Evolutionary conservation across 92 coral and sea anemone genomes (phyloP).

Genomic region (Phymanthus crucifer): DNA sequence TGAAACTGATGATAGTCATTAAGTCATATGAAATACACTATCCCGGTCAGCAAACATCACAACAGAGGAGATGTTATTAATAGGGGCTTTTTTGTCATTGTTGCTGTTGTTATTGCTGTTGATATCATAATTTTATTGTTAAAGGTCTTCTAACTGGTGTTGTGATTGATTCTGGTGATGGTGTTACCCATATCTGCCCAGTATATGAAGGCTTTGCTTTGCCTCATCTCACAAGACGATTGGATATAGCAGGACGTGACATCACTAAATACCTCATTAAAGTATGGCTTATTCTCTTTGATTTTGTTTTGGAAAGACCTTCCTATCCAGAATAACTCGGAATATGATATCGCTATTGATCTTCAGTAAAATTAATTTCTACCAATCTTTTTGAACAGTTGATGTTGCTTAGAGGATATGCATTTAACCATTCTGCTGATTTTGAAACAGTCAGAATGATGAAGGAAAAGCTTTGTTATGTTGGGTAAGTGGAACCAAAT

Average conservation of each 20-base stretch:
- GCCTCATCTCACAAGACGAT: slow-evolving; percentile 92
- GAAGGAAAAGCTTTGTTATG: slow-evolving; percentile 98
- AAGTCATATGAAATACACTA: too few species aligned
- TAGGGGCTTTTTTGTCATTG: neutral
- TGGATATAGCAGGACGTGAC: slow-evolving; percentile 96
- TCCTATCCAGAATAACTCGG: too few species aligned
- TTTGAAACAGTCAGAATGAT: slow-evolving; percentile 99
- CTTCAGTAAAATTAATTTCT: neutral
- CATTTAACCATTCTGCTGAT: slow-evolving; percentile 98
- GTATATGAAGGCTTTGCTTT: slow-evolving; percentile 98
- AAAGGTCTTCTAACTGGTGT: slow-evolving; percentile 93
- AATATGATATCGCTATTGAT: too few species aligned
- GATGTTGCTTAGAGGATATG: slow-evolving; percentile 92
- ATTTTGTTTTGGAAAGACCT: too few species aligned
- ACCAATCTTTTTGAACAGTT: slow-evolving; percentile 46
- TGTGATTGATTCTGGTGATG: slow-evolving; percentile 98
- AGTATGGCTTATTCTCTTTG: slow-evolving; percentile 33
- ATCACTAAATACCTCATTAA: slow-evolving; percentile 93
- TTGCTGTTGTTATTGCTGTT: neutral
- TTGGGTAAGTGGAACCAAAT: slow-evolving; percentile 67
- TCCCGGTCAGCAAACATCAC: too few species aligned
- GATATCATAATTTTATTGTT: neutral
- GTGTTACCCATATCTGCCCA: slow-evolving; percentile 98
- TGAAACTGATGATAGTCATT: too few species aligned
- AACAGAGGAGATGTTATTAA: too few species aligned